Percentiles rank a stretch among this genome's conserved stretches.
phyloP scores from a whole-genome alignment of 92 coral and sea anemone species.

The Zoanthus gigantus region DNA sequence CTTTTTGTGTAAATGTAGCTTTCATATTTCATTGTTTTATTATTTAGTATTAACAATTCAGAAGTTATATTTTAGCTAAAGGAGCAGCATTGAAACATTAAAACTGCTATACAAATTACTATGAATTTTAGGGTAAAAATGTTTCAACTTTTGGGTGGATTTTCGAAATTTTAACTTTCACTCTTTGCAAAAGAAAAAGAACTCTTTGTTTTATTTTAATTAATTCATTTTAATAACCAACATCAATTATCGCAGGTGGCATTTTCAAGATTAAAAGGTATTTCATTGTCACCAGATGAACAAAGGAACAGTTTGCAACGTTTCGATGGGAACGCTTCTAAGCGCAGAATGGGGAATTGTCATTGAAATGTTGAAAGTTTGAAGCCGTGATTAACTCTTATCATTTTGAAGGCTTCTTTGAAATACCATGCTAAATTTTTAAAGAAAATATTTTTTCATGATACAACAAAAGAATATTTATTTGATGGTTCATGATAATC shows the following conservation, averaged over 20 bases:
- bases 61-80: too few species aligned
- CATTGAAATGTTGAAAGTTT: neutral
- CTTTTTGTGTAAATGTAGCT: neutral
- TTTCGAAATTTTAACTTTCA: neutral
- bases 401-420: neutral
- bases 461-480: neutral
- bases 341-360: neutral
- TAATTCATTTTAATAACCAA: slow-evolving; percentile 29
- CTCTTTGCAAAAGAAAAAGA: neutral
- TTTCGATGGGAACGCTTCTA: neutral
- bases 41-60: too few species aligned
- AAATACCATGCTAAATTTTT: neutral
- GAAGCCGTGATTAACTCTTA: neutral
- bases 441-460: neutral
- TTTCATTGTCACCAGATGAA: slow-evolving; percentile 13
- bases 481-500: neutral
- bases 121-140: neutral
- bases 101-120: neutral
- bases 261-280: slow-evolving; percentile 27
- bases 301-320: neutral
- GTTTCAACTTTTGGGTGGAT: neutral
- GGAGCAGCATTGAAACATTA: too few species aligned
- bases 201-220: slow-evolving; percentile 11
- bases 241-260: slow-evolving; percentile 24
- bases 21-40: too few species aligned